These are phyloP conservation scores for Oscheius sp. DNA, from an alignment of 2,888 invertebrate species.

Conservation along the genomic window DNA sequence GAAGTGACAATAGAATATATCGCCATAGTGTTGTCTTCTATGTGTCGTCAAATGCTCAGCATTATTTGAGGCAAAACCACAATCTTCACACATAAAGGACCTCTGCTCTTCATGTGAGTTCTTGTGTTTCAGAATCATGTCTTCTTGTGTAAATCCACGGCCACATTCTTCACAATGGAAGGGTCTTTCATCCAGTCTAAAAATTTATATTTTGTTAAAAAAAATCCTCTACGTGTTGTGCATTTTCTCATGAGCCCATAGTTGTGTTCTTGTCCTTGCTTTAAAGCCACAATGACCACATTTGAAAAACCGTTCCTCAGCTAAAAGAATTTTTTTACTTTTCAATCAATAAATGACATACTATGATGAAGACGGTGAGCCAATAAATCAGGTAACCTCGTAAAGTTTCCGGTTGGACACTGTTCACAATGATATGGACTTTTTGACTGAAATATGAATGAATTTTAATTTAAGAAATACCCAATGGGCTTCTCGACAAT, in stretches of 20 bases:
- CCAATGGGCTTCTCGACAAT: slow-evolving; percentile 74
- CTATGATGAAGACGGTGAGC: slow-evolving; percentile 77
- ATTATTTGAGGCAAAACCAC: slow-evolving; percentile 79
- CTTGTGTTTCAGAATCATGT: slow-evolving; percentile 76
- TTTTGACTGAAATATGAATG: slow-evolving; percentile 68
- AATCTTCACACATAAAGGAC: slow-evolving; percentile 78
- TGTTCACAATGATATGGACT: slow-evolving; percentile 78
- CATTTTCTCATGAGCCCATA: slow-evolving; percentile 77
- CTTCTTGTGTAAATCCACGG: slow-evolving; percentile 76
- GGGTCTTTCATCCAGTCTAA: slow-evolving; percentile 75
- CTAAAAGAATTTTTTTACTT: slow-evolving; percentile 39
- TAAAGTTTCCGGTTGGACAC: slow-evolving; percentile 74
- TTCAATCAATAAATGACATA: slow-evolving; percentile 35
- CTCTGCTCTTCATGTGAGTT: slow-evolving; percentile 42
- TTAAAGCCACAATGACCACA: slow-evolving; percentile 68
- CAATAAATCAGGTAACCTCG: slow-evolving; percentile 75
- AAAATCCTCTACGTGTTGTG: slow-evolving; percentile 71
- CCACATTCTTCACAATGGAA: slow-evolving; percentile 76
- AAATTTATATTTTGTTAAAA: neutral
- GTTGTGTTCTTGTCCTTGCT: slow-evolving; percentile 69
- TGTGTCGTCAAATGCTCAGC: slow-evolving; percentile 78
- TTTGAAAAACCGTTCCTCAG: slow-evolving; percentile 73
- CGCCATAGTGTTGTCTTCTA: slow-evolving; percentile 78
- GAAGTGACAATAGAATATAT: slow-evolving; percentile 77
- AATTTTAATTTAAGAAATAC: slow-evolving; percentile 9